A percentile compares a stretch with the other conserved stretches of the same genome.
Conservation (phyloP, 2,888 invertebrate genomes). For the Callimorpha dominula region DNA sequence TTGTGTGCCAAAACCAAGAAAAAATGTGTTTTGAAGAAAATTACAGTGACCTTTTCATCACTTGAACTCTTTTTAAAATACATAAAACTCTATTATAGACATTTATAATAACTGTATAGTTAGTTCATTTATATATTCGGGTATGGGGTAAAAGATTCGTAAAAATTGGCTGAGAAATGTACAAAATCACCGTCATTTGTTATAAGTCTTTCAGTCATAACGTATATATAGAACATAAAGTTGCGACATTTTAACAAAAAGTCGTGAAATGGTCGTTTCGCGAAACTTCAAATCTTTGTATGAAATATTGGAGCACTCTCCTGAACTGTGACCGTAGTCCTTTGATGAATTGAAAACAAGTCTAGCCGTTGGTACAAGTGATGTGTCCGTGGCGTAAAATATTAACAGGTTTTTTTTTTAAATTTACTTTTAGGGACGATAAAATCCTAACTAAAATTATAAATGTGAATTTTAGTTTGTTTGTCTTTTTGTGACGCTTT, state of each 20-base stretch:
- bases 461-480: too few relatives aligned
- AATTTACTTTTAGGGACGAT: too few relatives aligned
- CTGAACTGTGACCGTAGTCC: conserved; percentile 54
- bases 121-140: too few relatives aligned
- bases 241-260: conserved; percentile 17
- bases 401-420: too few relatives aligned
- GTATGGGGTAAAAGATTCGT: neutral
- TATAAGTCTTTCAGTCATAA: conserved; percentile 3
- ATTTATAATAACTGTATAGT: too few relatives aligned
- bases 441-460: too few relatives aligned
- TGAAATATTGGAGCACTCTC: conserved; percentile 57
- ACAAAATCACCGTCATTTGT: neutral
- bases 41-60: too few relatives aligned
- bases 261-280: conserved; percentile 38
- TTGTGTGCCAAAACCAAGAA: too few relatives aligned
- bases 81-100: too few relatives aligned
- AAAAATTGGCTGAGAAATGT: neutral
- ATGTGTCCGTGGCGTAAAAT: conserved; percentile 1
- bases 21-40: too few relatives aligned
- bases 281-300: conserved; percentile 46
- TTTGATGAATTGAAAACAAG: conserved; percentile 70
- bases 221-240: conserved; percentile 16
- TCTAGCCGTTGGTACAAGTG: conserved; percentile 46
- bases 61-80: too few relatives aligned
- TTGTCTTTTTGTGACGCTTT: too few relatives aligned